Evolutionary conservation across 2,113 vertebrate species (phyloP), one percentile per base, ranked within the genome.

Genomic region (Amblyopsis rosae): DNA sequence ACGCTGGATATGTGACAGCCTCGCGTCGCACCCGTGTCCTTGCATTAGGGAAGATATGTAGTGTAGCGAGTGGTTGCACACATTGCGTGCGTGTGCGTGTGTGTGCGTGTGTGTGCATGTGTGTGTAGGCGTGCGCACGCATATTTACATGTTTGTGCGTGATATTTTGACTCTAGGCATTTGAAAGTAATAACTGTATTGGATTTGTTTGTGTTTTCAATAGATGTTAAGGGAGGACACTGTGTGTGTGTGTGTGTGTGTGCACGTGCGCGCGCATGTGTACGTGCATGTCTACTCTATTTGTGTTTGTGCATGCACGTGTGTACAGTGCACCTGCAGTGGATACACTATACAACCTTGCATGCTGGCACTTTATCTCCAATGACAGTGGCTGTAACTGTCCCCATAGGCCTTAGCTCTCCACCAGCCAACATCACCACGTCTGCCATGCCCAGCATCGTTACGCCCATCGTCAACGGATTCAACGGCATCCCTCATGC

Each of bases 401-500:
- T 33, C 57, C 72, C 85, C 47, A 0, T 92, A 99, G 98, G 97
- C 68, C 91, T 99, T 66, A 96, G 96, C 76, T 98, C 98, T 1
- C 96, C 97, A 2, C 96, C 97, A 46, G 93, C 97, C 79, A 94
- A 90, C 90, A 93, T 99, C 70, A 94, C 95, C 80, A 96, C 96
- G 16, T 93, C 97, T 0, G 90, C 93, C 0, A 79, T 98, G 73
- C 98, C 96, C 0, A 96, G 98, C 79, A 93, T 99, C 11, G 94
- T 98, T 77, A 91, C 96, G 0, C 96, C 98, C 64, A 93, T 99
- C 60, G 92, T 95, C 85, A 99, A 97, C 32, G 95, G 96, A 72
- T 98, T 98, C 72, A 94, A 95, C 8, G 95, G 96, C 50, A 94
- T 98, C 41, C 93, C 96, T 47, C 96, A 97, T 65, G 96, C 97